Evolutionary conservation across 2,888 invertebrate species (phyloP), one percentile per base, ranked within the genome.

Genomic region (Diplazon laetatorius): DNA sequence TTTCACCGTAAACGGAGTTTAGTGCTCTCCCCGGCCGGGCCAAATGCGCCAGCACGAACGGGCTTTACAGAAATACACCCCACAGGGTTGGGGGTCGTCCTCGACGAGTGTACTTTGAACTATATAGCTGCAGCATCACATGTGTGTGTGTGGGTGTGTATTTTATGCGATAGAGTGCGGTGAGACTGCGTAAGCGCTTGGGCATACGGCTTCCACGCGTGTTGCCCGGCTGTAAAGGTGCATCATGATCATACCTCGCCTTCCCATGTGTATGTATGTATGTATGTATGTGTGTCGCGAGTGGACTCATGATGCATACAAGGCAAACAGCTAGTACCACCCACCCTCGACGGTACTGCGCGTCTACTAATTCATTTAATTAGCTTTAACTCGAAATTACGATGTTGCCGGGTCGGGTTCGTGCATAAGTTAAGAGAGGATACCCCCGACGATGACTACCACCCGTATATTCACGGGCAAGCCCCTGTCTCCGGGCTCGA

Each of bases 331-430:
- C 66, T 60, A 66, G 57, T 62, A 52, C 55, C 59, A 55, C 39
- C 57, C 48, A 1, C 73, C 65, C 73, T 78, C 76, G 76, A 60
- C n/a, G n/a, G n/a, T n/a, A n/a, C n/a, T n/a, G n/a, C 66, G 57
- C 75, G 74, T 79, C 82, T 70, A 75, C 82, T 87, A 87, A 88
- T 87, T 87, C 84, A 85, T 86, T 86, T 86, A 86, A 88, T 88
- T 87, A 87, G 81, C 85, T 84, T n/a, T 87, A 88, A 88, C 85
- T 82, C 77, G 82, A 84, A 88, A 82, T 87, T 88, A 88, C 84
- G 86, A 76, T 81, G 52, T 46, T 59, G 72, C 71, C 35, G 39
- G 75, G 78, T 74, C 77, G 75, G n/a, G 63, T 62, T 55, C 57
- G 46, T 74, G 76, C 48, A 60, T 70, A 57, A 59, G 35, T 39